A percentile compares a stretch with the other conserved stretches of the same genome.
These are phyloP conservation scores for Eilema sororculum DNA, from an alignment of 2,888 invertebrate genomes.

Conservation along the genomic window DNA sequence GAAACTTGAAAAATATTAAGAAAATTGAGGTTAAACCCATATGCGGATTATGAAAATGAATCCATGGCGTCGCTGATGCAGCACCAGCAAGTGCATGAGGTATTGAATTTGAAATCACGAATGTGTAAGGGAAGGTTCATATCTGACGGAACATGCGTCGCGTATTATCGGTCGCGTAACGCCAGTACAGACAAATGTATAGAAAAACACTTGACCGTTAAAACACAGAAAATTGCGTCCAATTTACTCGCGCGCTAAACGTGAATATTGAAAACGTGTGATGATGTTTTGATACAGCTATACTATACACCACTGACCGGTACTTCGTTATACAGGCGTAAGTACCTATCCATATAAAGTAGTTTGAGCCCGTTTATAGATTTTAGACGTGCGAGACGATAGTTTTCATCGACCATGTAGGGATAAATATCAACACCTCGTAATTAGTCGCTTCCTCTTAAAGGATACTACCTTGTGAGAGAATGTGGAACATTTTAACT, in stretches of 20 bases:
- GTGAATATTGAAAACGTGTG: not conserved
- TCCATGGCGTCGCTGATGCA: not conserved
- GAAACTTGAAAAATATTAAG: too few species aligned
- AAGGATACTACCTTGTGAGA: constrained; percentile 36
- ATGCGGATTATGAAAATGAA: too few species aligned
- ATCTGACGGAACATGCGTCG: too few species aligned
- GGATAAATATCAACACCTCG: constrained; percentile 43
- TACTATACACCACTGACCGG: not conserved
- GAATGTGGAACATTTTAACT: constrained; percentile 61
- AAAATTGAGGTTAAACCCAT: not conserved
- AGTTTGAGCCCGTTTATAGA: constrained; percentile 7
- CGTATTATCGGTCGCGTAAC: too few species aligned
- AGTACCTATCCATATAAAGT: not conserved
- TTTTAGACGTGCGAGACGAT: constrained; percentile 37
- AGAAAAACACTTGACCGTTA: too few species aligned
- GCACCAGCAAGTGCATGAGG: not conserved
- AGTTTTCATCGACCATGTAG: constrained; percentile 35
- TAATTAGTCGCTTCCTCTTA: constrained; percentile 43
- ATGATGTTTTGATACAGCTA: not conserved
- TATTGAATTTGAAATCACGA: too few species aligned
- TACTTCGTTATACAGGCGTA: not conserved
- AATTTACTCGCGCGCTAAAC: not conserved
- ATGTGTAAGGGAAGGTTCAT: too few species aligned
- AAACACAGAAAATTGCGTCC: not conserved
- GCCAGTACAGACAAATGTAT: too few species aligned